Evolutionary conservation across 2,113 vertebrate species (phyloP), one percentile per base, ranked within the genome.

Genomic region (Grus americana): DNA sequence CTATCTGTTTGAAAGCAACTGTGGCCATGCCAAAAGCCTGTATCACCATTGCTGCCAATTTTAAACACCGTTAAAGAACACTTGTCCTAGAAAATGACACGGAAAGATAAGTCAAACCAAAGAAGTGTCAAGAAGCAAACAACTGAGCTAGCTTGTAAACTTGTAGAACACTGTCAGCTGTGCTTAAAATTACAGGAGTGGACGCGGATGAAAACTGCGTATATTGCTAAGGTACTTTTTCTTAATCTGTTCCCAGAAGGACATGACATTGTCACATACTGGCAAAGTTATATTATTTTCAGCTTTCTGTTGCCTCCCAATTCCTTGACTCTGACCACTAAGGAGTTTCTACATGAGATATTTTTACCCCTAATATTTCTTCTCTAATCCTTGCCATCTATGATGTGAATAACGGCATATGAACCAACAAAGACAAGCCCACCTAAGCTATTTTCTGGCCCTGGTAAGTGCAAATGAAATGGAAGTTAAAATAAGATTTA

Each of bases 31-130:
- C 73, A 81, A 71, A 81, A 63, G 20, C 15, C 80, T 89, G 47
- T 26, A 55, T 84, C 47, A 1, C 61, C 26, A 12, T 1, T 55
- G n/a, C 63, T 76, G 52, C 76, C 50, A 50, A 50, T 30, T 88
- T 67, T 42, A 89, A 89, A 52, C 36, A 21, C 23, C 36, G 29
- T 26, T 86, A 55, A 65, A 80, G n/a, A 92, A 34, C 12, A n/a
- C 5, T 66, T 30, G 6, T 20, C 29, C 7, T 4, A 82, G 63
- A 66, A 86, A 66, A 72, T n/a, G 2, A 81, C 32, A 59, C 54
- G 38, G 58, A 94, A 90, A 38, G 20, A 94, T n/a, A 87, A 84
- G 47, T n/a, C 50, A 84, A 87, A 84, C 42, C 59, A 86, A 83
- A 75, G 68, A 63, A 88, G 83, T 19, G 23, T 27, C 23, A 92